Percentiles rank a stretch among this genome's conserved stretches.
phyloP scores from a whole-genome alignment of 2,113 vertebrate genomes.

The Triplophysa tibetana region DNA sequence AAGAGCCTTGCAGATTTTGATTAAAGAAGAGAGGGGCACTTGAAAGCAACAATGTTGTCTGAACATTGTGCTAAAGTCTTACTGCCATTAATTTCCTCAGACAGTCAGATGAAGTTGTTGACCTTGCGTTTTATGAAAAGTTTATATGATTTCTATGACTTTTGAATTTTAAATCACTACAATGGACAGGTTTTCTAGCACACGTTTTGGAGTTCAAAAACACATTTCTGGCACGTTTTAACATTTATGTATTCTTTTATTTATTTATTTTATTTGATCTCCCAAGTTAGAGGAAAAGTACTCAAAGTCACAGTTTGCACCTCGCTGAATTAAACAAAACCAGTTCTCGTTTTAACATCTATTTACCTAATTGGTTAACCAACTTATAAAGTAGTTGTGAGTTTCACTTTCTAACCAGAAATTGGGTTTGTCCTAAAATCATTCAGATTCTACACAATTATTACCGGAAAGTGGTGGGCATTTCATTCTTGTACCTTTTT shows the following conservation, averaged over 20 bases:
- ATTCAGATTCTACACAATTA: too few species aligned
- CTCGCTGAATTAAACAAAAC: too few species aligned
- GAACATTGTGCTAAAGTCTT: background rate
- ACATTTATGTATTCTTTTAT: background rate
- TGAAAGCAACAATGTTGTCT: conserved; percentile 2
- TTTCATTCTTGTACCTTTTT: too few species aligned
- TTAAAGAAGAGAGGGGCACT: conserved; percentile 28
- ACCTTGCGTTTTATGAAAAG: background rate
- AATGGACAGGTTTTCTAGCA: background rate
- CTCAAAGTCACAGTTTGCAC: background rate
- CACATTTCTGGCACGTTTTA: too few species aligned
- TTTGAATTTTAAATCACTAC: background rate
- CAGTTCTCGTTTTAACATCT: too few species aligned
- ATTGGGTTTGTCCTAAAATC: too few species aligned
- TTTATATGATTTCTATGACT: conserved; percentile 15
- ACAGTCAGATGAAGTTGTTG: background rate
- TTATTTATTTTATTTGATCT: background rate
- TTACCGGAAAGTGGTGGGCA: too few species aligned
- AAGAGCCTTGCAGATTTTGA: conserved; percentile 37
- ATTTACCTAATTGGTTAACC: too few species aligned
- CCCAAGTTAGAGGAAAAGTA: background rate
- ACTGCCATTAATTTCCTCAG: background rate
- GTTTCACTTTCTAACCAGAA: too few species aligned
- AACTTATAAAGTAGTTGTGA: too few species aligned
- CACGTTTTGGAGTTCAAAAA: background rate